Base-by-base conservation (phyloP, 2,113 vertebrate species). In the Scomber colias region DNA sequence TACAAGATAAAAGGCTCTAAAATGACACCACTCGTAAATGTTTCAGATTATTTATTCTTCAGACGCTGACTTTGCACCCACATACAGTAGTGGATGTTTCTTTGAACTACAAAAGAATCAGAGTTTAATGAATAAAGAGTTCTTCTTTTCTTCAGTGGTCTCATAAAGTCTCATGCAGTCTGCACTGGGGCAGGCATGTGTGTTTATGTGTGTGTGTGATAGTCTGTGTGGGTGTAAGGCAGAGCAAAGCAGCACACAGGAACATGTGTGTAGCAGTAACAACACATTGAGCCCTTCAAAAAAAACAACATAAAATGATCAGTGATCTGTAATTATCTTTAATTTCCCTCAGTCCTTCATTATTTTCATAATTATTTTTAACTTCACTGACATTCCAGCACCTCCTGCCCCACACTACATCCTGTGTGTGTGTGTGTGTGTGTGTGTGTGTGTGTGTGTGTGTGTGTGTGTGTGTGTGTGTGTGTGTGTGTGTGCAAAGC, bases 321-420 rank as follows among this genome's bases (percentile, higher is more conserved):
- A 35, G 15, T 5, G 30, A 53, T 48, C 51, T 86, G 63, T 73
- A 63, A 81, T 82, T 62, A 66, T 50, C 19, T 31, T 13, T 1
- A 53, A 45, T 64, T 30, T 68, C 45, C 54, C 40, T 75, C 57
- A 1, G 19, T 14, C n/a, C 64, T 61, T 77, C 49, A 40, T 74
- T 51, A 21, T 27, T 19, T 73, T 67, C 64, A 51, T 80, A 46
- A 17, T 27, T 17, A 27, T 17, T 21, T 53, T 66, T 76, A 54
- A 70, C 50, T 19, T 40, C 59, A 3, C 48, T 51, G 50, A 48
- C 79, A 75, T 76, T 83, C 27, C 68, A 56, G 50, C 61, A 59
- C 51, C 64, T 67, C 51, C 45, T 30, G 16, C 51, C 66, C 40
- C 24, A n/a, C 11, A 35, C 59, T 31, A 19, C 71, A 19, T 51